Percentiles rank a stretch among this genome's conserved stretches.
Evolutionary conservation across 2,888 invertebrate genomes (phyloP).

Genomic region (Phortica okadai): DNA sequence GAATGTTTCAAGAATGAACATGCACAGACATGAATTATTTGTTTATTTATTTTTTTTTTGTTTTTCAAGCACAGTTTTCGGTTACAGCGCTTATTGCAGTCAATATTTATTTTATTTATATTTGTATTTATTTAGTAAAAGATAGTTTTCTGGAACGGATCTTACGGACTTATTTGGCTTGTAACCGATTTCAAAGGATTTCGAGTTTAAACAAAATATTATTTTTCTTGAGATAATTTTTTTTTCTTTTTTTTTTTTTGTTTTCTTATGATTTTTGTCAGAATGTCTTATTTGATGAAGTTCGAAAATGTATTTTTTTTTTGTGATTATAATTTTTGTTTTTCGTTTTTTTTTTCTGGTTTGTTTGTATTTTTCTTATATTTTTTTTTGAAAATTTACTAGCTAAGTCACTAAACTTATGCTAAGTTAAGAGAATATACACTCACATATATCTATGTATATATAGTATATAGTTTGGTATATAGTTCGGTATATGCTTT

Average conservation of each 20-base stretch:
- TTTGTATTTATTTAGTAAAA: conserved; percentile 1
- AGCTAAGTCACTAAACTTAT: conserved; percentile 11
- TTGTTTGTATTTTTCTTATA: background rate
- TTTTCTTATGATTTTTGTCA: background rate
- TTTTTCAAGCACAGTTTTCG: background rate
- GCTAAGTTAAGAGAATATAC: conserved; percentile 5
- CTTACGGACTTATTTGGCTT: conserved; percentile 5
- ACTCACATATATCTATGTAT: conserved; percentile 1
- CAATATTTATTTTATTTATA: background rate
- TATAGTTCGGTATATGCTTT: background rate
- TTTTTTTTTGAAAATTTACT: background rate
- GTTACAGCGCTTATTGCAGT: background rate
- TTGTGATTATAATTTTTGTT: background rate
- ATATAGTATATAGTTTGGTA: conserved; percentile 5
- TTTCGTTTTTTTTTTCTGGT: background rate
- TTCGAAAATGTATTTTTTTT: background rate
- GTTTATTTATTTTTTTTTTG: background rate
- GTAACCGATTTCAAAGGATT: background rate
- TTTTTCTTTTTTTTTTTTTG: background rate
- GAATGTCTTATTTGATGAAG: background rate
- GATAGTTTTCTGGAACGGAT: conserved; percentile 6
- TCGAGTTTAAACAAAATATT: background rate
- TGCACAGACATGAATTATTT: background rate
- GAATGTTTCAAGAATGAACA: background rate
- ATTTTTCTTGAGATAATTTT: background rate